Evolutionary conservation across 1,140 invertebrate species (phyloP).

Genomic region (Bombus sibiricus): DNA sequence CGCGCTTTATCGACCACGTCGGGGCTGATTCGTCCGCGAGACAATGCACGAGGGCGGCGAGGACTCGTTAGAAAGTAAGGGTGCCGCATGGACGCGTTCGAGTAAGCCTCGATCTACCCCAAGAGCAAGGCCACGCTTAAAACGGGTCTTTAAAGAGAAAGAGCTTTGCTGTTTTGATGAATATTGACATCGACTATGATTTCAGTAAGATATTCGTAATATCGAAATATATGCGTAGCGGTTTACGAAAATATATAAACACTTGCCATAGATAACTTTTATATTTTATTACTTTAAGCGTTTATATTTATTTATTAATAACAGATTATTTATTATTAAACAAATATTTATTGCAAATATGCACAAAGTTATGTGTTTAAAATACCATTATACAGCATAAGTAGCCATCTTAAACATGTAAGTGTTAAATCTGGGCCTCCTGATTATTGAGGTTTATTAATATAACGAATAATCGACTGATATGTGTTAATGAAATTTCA

Average conservation of each 20-base stretch:
- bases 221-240: not conserved
- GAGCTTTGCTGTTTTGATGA: not conserved
- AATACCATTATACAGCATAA: too few relatives aligned
- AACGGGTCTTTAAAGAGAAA: not conserved
- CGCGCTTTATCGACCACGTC: slow-evolving; percentile 54
- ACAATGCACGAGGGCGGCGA: slow-evolving; percentile 36
- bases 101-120: slow-evolving; percentile 25
- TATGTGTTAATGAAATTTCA: too few relatives aligned
- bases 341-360: too few relatives aligned
- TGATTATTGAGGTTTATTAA: too few relatives aligned
- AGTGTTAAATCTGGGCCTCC: too few relatives aligned
- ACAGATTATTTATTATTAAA: too few relatives aligned
- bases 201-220: not conserved
- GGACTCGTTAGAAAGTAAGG: slow-evolving; percentile 25
- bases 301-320: too few relatives aligned
- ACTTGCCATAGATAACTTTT: not conserved
- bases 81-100: not conserved
- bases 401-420: too few relatives aligned
- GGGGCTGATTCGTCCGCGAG: slow-evolving; percentile 25
- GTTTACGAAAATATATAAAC: not conserved
- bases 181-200: not conserved
- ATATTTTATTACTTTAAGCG: too few relatives aligned
- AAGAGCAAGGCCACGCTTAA: slow-evolving; percentile 41
- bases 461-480: too few relatives aligned
- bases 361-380: too few relatives aligned